Evolutionary conservation across 2,888 invertebrate genomes (phyloP).

Genomic region (Teinopalpus imperialis): DNA sequence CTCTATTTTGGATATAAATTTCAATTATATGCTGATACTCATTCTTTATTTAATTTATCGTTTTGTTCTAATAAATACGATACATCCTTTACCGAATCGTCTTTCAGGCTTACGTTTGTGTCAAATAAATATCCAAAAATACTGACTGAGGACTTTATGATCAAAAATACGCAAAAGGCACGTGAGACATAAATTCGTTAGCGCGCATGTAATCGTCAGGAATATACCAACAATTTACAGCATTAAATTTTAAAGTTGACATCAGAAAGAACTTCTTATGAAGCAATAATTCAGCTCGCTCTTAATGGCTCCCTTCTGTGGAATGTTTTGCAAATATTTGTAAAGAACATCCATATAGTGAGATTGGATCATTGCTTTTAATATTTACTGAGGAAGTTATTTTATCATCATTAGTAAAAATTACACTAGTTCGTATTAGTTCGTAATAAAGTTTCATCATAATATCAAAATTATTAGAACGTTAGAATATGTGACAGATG

Average conservation of each 20-base stretch:
- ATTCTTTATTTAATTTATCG: slow-evolving; percentile 2
- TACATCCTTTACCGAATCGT: slow-evolving; percentile 59
- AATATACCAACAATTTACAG: slow-evolving; percentile 72
- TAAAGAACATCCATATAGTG: slow-evolving; percentile 16
- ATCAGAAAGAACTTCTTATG: slow-evolving; percentile 78
- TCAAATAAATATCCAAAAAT: slow-evolving; percentile 71
- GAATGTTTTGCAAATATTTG: slow-evolving; percentile 34
- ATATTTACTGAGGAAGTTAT: not conserved
- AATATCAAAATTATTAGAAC: too few species aligned
- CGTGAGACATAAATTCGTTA: slow-evolving; percentile 75
- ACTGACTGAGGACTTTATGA: slow-evolving; percentile 68
- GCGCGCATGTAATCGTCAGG: slow-evolving; percentile 73
- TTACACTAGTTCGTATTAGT: too few species aligned
- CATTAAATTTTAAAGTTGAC: slow-evolving; percentile 80
- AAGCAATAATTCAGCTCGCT: slow-evolving; percentile 65
- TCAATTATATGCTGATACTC: slow-evolving; percentile 2
- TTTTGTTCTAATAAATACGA: slow-evolving; percentile 35
- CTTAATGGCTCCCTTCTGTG: slow-evolving; percentile 54
- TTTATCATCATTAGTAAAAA: too few species aligned
- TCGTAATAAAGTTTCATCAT: too few species aligned
- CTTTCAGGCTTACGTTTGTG: slow-evolving; percentile 60
- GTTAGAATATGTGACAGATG: too few species aligned
- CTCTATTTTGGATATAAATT: slow-evolving; percentile 9
- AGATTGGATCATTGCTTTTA: slow-evolving; percentile 8
- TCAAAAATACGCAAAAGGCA: slow-evolving; percentile 64